These are phyloP conservation scores for Cromileptes altivelis DNA, from an alignment of 2,113 vertebrate species.

Conservation along the genomic window DNA sequence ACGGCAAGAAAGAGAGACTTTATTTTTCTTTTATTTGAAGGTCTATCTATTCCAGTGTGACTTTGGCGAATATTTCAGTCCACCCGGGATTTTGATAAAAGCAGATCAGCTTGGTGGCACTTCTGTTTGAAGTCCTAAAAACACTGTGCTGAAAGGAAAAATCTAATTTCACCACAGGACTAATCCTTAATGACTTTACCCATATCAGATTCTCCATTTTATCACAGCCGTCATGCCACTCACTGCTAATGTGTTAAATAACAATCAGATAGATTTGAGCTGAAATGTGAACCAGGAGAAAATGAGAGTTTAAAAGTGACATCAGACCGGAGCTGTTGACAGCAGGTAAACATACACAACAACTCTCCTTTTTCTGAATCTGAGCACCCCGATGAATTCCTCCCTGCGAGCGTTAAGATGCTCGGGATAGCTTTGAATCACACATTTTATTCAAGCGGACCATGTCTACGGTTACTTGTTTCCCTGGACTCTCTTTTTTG, in stretches of 20 bases:
- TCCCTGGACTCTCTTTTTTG: background rate
- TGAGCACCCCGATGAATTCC: conserved; percentile 4
- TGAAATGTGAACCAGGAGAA: conserved; percentile 6
- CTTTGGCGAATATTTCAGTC: conserved; percentile 9
- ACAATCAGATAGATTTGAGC: conserved; percentile 12
- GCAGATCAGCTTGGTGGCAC: conserved; percentile 32
- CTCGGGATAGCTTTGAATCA: conserved; percentile 11
- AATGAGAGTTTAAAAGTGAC: conserved; percentile 13
- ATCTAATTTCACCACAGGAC: conserved; percentile 30
- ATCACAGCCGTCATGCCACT: conserved; percentile 30
- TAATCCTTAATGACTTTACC: conserved; percentile 63
- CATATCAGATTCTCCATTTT: conserved; percentile 55
- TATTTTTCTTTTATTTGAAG: conserved; percentile 13
- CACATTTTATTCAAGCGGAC: background rate
- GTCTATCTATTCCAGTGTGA: background rate
- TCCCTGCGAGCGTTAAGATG: conserved; percentile 18
- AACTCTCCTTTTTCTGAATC: background rate
- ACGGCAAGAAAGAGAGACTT: conserved; percentile 4
- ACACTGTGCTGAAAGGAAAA: conserved; percentile 42
- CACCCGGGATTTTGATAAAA: conserved; percentile 42
- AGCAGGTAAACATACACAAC: background rate
- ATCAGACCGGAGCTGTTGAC: conserved; percentile 14
- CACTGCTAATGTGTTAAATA: conserved; percentile 30
- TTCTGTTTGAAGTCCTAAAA: conserved; percentile 42
- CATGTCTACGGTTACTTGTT: background rate